These are phyloP conservation scores for Actenoides hombroni DNA, from an alignment of 2,113 vertebrate species.

Conservation along the genomic window DNA sequence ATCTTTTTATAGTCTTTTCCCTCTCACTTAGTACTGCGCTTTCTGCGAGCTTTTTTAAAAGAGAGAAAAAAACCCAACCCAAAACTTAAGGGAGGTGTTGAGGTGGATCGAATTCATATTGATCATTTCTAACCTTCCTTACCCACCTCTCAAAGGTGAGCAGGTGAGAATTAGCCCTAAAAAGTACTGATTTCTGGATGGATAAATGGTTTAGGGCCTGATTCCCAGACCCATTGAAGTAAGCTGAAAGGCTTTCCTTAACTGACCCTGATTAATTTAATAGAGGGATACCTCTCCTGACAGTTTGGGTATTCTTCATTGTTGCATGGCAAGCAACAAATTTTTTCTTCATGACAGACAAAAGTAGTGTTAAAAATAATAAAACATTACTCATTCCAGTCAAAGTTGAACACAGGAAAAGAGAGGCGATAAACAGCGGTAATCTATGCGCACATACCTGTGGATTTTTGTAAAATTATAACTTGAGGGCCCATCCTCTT, in stretches of 20 bases:
- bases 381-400: background rate
- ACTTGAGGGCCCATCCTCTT: background rate
- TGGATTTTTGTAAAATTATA: background rate
- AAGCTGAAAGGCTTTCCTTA: background rate
- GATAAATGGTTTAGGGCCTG: background rate
- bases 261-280: background rate
- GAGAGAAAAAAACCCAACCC: fast-evolving
- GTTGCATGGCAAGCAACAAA: background rate
- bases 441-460: background rate
- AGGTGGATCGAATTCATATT: background rate
- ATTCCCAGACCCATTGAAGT: background rate
- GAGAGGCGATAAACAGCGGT: background rate
- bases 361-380: background rate
- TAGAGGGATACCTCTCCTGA: background rate
- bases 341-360: background rate
- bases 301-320: background rate
- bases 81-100: background rate
- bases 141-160: background rate
- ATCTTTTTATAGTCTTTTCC: background rate
- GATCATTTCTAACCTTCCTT: background rate
- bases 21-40: background rate
- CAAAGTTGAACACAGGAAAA: background rate
- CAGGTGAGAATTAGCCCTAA: background rate
- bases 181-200: background rate
- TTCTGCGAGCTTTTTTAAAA: background rate